Conservation (phyloP, 2,888 invertebrate genomes). For the Lomographa bimaculata region DNA sequence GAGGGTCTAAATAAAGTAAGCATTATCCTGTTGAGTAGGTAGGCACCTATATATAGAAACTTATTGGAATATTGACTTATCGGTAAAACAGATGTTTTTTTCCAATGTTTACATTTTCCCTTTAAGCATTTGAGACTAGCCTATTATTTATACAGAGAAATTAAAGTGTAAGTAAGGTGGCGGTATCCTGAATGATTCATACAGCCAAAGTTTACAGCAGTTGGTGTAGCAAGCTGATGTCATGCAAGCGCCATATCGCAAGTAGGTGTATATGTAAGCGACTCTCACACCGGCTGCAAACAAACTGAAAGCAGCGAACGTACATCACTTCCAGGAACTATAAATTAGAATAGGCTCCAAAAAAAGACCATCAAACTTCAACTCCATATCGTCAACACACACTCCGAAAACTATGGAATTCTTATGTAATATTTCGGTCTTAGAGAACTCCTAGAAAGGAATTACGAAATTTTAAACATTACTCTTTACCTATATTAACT, state of each 20-base stretch:
- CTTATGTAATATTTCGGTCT: conserved; percentile 70
- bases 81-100: too few relatives aligned
- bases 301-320: conserved; percentile 38
- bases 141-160: too few relatives aligned
- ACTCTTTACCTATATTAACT: conserved; percentile 33
- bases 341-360: conserved; percentile 46
- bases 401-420: conserved; percentile 42
- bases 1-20: too few relatives aligned
- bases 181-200: conserved; percentile 59
- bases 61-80: too few relatives aligned
- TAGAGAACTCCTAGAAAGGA: conserved; percentile 26
- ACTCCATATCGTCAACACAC: conserved; percentile 34
- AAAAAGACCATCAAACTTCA: conserved; percentile 38
- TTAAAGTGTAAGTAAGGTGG: conserved; percentile 25
- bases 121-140: too few relatives aligned
- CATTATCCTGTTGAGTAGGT: too few relatives aligned
- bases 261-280: conserved; percentile 43
- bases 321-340: conserved; percentile 50
- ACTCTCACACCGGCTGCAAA: conserved; percentile 33
- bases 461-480: conserved; percentile 25
- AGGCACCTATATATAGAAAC: too few relatives aligned
- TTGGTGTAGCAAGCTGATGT: conserved; percentile 68
- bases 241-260: conserved; percentile 56
- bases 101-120: conserved; percentile 6
- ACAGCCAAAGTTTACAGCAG: conserved; percentile 61